phyloP scores from a whole-genome alignment of 2,797 vertebrate species.

The Caiman crocodilus region DNA sequence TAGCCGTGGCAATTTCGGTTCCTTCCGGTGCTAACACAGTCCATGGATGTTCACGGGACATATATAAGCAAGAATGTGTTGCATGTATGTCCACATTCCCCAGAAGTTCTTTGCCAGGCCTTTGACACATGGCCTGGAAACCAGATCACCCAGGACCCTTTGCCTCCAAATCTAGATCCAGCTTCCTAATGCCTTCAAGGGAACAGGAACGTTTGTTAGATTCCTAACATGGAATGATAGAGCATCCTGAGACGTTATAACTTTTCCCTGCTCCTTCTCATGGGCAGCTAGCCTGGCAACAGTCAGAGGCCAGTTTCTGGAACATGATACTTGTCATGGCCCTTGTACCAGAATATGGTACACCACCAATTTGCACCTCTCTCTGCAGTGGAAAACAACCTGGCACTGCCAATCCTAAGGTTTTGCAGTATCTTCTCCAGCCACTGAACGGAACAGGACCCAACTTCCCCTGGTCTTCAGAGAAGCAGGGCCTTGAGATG shows the following conservation, averaged over 20 bases:
- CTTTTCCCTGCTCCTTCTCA: not conserved
- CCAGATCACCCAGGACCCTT: not conserved
- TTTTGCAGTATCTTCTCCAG: not conserved
- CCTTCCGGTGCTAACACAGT: not conserved
- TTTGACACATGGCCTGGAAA: not conserved
- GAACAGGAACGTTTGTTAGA: not conserved
- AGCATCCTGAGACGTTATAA: not conserved
- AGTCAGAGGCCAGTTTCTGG: not conserved
- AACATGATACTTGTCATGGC: not conserved
- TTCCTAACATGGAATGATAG: not conserved
- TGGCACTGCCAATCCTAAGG: no score
- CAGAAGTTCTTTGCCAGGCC: not conserved
- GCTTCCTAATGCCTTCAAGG: not conserved
- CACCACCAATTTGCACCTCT: not conserved
- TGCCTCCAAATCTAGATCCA: not conserved
- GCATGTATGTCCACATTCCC: not conserved
- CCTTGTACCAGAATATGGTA: not conserved
- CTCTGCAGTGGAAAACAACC: not conserved
- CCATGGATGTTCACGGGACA: not conserved
- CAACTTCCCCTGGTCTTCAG: no score
- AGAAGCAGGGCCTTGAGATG: not conserved
- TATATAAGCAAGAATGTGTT: no score
- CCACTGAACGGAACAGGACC: no score
- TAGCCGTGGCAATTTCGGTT: not conserved
- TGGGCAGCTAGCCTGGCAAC: not conserved